phyloP scores from a whole-genome alignment of 2,797 vertebrate species.

The Hoplostethus mediterraneus region DNA sequence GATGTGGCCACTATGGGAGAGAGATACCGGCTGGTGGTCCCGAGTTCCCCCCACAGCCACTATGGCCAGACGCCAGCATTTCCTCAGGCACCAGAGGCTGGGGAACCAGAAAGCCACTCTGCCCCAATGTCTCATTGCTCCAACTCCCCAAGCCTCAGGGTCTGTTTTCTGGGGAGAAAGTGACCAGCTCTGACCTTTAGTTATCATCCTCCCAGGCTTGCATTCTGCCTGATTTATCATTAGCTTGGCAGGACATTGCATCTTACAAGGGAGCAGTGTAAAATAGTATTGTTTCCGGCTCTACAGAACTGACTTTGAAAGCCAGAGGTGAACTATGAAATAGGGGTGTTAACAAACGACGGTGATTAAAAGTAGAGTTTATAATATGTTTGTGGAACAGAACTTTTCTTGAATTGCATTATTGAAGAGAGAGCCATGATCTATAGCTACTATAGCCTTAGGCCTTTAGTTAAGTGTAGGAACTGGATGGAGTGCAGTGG shows the following conservation, averaged over 20 bases:
- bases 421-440: slow-evolving; percentile 14
- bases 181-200: slow-evolving; percentile 55
- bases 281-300: background rate
- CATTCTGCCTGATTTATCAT: slow-evolving; percentile 35
- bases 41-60: slow-evolving; percentile 45
- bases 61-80: slow-evolving; percentile 56
- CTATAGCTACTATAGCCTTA: no score
- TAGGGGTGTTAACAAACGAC: background rate
- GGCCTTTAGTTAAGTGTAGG: slow-evolving; percentile 2
- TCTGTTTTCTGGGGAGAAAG: slow-evolving; percentile 22
- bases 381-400: background rate
- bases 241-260: slow-evolving; percentile 8
- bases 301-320: background rate
- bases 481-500: slow-evolving; percentile 12
- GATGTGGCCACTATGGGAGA: slow-evolving; percentile 49
- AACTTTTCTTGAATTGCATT: slow-evolving; percentile 6
- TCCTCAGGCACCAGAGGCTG: slow-evolving; percentile 57
- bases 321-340: slow-evolving; percentile 2
- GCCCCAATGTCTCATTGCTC: slow-evolving; percentile 23
- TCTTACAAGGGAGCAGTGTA: slow-evolving; percentile 19
- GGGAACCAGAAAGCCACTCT: slow-evolving; percentile 41
- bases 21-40: slow-evolving; percentile 47
- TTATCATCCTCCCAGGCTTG: slow-evolving; percentile 20
- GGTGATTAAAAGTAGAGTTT: background rate
- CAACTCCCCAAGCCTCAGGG: slow-evolving; percentile 32